These are phyloP conservation scores for Pachypeltis micranthus DNA, from an alignment of 1,140 invertebrate genomes.

Conservation along the genomic window DNA sequence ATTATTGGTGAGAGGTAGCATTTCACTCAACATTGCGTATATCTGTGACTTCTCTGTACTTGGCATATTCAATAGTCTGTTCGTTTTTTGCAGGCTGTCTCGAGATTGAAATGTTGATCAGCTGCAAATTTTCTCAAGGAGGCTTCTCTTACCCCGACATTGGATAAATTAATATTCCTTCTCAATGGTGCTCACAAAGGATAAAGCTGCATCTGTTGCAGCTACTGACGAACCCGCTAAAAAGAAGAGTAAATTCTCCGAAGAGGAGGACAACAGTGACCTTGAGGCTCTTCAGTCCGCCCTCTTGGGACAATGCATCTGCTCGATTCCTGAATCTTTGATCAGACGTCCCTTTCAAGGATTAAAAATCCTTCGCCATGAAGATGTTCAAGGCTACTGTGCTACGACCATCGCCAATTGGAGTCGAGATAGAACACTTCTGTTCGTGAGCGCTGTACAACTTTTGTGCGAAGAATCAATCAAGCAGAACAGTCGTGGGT, in stretches of 20 bases:
- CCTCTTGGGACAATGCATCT: conserved; percentile 60
- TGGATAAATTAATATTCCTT: not conserved
- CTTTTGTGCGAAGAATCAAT: conserved; percentile 71
- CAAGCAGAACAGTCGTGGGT: conserved; percentile 65
- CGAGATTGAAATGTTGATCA: no score
- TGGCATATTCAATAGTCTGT: no score
- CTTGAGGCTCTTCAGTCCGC: conserved; percentile 45
- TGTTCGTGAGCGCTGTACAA: conserved; percentile 69
- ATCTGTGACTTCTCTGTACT: no score
- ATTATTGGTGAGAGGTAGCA: no score
- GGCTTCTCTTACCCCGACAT: not conserved
- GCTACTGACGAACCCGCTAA: conserved; percentile 49
- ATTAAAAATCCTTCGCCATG: conserved; percentile 30
- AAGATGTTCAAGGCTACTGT: conserved; percentile 36
- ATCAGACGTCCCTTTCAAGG: conserved; percentile 55
- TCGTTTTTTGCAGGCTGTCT: no score
- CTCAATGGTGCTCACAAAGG: conserved; percentile 23
- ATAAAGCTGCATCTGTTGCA: conserved; percentile 21
- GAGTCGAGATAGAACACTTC: conserved; percentile 54
- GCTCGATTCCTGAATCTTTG: conserved; percentile 55
- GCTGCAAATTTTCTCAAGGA: no score
- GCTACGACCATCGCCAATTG: conserved; percentile 49
- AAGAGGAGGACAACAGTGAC: conserved; percentile 42
- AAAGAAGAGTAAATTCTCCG: conserved; percentile 53
- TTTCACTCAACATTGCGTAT: no score